Conservation (phyloP, 2,113 vertebrate genomes). For the Ginglymostoma cirratum region DNA sequence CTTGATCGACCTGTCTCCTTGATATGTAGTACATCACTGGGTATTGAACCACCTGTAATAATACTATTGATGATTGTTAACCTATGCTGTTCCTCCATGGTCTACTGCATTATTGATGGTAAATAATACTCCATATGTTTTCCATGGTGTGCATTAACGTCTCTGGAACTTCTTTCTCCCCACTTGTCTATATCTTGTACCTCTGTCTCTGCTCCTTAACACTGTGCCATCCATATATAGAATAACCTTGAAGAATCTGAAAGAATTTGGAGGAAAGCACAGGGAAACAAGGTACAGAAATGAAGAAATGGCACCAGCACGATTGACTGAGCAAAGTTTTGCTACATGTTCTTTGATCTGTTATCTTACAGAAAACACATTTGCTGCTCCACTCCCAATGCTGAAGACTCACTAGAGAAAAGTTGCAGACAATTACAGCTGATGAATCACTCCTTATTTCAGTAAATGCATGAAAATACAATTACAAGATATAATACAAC, state of each 20-base stretch:
- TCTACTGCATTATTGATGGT: background rate
- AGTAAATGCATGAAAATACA: background rate
- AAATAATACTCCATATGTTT: background rate
- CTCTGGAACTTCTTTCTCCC: background rate
- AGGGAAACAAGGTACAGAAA: background rate
- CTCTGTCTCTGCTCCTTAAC: background rate
- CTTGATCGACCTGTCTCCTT: background rate
- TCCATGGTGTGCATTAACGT: background rate
- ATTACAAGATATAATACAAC: constrained; percentile 9
- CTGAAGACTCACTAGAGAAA: background rate
- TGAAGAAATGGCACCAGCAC: background rate
- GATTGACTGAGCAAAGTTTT: background rate
- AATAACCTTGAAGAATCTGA: background rate
- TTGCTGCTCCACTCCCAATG: background rate
- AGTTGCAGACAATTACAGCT: background rate
- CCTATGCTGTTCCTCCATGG: background rate
- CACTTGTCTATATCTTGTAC: background rate
- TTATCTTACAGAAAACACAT: background rate
- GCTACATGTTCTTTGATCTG: background rate
- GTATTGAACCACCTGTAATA: background rate
- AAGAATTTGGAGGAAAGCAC: background rate
- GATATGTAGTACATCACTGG: background rate
- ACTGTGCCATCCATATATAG: background rate
- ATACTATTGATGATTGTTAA: background rate
- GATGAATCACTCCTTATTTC: background rate